Percentiles rank a stretch among this genome's conserved stretches.
phyloP scores from a whole-genome alignment of 2,797 vertebrate genomes.

The Gouania willdenowi region DNA sequence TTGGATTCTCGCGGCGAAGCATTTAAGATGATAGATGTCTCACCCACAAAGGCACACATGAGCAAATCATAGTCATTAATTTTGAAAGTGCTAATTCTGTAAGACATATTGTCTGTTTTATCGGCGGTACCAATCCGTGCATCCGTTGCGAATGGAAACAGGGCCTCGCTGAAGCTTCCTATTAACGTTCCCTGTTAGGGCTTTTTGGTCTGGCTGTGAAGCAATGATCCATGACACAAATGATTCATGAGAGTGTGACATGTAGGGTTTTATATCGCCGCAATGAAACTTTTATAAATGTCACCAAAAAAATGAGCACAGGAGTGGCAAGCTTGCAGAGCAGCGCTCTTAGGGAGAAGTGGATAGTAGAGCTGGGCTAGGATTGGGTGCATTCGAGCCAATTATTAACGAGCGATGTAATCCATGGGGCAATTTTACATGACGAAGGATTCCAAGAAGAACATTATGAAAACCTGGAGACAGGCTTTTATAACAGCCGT shows the following conservation, averaged over 20 bases:
- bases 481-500: too few species aligned
- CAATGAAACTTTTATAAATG: slow-evolving; percentile 71
- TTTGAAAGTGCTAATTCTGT: slow-evolving; percentile 7
- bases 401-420: slow-evolving; percentile 6
- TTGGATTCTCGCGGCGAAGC: neutral
- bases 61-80: slow-evolving; percentile 11
- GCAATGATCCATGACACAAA: slow-evolving; percentile 61
- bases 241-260: slow-evolving; percentile 61
- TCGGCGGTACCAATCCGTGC: slow-evolving; percentile 18
- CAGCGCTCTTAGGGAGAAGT: slow-evolving; percentile 31
- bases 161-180: slow-evolving; percentile 20
- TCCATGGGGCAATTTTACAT: neutral
- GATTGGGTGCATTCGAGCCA: slow-evolving; percentile 2
- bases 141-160: slow-evolving; percentile 25
- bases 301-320: slow-evolving; percentile 29
- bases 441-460: neutral
- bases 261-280: slow-evolving; percentile 57
- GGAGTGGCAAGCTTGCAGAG: slow-evolving; percentile 1
- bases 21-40: slow-evolving; percentile 3
- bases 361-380: neutral
- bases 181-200: slow-evolving; percentile 19
- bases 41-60: neutral
- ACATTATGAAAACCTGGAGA: neutral
- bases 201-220: slow-evolving; percentile 18
- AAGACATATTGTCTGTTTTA: slow-evolving; percentile 29